Conservation (phyloP, 2,797 vertebrate species). For the Girardinus metallicus region DNA sequence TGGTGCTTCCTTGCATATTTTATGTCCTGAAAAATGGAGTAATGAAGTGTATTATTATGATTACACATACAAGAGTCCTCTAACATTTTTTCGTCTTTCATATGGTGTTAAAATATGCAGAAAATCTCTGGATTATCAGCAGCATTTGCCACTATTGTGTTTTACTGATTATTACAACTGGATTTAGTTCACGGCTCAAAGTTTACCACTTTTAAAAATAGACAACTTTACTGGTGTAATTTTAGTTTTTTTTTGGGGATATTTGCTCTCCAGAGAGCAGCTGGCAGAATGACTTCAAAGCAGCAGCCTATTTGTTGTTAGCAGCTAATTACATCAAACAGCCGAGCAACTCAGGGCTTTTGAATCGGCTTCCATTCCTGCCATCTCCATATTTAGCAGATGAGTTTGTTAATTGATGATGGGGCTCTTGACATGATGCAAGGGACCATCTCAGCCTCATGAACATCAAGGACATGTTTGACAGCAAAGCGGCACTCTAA, state of each 20-base stretch:
- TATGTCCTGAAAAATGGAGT: constrained; percentile 62
- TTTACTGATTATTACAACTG: constrained; percentile 24
- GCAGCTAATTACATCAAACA: constrained; percentile 76
- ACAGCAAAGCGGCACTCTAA: constrained; percentile 42
- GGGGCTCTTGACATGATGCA: constrained; percentile 41
- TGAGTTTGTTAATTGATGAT: constrained; percentile 54
- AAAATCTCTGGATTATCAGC: constrained; percentile 26
- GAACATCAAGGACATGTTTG: constrained; percentile 55
- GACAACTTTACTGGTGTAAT: constrained; percentile 56
- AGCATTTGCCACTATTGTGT: constrained; percentile 13
- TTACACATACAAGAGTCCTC: constrained; percentile 54
- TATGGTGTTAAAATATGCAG: constrained; percentile 42
- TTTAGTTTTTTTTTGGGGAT: constrained; percentile 44
- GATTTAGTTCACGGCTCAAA: background rate
- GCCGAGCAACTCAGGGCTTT: constrained; percentile 45
- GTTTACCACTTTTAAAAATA: constrained; percentile 47
- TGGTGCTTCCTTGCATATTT: constrained; percentile 75
- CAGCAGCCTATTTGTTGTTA: constrained; percentile 58
- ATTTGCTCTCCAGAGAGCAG: constrained; percentile 50
- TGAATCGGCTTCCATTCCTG: constrained; percentile 47
- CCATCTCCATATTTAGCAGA: constrained; percentile 68
- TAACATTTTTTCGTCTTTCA: constrained; percentile 63
- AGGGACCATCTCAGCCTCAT: constrained; percentile 46
- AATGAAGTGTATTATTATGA: constrained; percentile 73
- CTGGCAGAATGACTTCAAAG: constrained; percentile 71